Percentiles rank a stretch among this genome's conserved stretches.
These are phyloP conservation scores for Pitangus sulphuratus DNA, from an alignment of 2,797 vertebrate species.

Conservation along the genomic window DNA sequence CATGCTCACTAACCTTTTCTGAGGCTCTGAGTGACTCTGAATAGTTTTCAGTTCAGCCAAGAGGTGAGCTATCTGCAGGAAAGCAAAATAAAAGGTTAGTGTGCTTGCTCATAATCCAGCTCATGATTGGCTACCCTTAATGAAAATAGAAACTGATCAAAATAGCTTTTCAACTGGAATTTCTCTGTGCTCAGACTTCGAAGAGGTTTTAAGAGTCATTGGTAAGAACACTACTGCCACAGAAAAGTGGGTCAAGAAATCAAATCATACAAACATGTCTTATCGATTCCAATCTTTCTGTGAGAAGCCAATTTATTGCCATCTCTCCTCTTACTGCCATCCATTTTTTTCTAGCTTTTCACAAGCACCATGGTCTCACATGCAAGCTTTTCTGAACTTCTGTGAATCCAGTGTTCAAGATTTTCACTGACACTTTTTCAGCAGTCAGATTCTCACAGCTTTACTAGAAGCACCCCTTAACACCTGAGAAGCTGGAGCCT, in stretches of 20 bases:
- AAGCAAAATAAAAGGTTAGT: background rate
- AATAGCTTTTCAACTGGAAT: background rate
- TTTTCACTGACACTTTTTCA: background rate
- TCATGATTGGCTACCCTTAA: background rate
- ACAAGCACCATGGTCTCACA: background rate
- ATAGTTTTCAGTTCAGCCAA: slow-evolving; percentile 84
- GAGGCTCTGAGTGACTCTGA: slow-evolving; percentile 67
- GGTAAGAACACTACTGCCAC: background rate
- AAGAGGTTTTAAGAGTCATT: background rate
- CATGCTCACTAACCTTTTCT: slow-evolving; percentile 85
- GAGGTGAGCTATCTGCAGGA: slow-evolving; percentile 85
- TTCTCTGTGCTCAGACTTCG: background rate
- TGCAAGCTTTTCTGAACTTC: background rate
- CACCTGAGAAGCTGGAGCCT: background rate
- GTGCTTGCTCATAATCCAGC: background rate
- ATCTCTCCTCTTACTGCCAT: background rate
- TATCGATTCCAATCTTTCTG: background rate
- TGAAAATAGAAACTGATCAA: background rate
- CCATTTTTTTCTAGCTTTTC: background rate
- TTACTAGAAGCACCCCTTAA: background rate
- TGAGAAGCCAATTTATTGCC: background rate
- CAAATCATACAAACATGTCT: background rate
- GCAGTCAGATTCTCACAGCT: background rate
- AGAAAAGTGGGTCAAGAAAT: background rate
- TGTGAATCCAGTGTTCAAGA: background rate